Conservation (phyloP, 2,797 vertebrate species). For the Alectoris magna region DNA sequence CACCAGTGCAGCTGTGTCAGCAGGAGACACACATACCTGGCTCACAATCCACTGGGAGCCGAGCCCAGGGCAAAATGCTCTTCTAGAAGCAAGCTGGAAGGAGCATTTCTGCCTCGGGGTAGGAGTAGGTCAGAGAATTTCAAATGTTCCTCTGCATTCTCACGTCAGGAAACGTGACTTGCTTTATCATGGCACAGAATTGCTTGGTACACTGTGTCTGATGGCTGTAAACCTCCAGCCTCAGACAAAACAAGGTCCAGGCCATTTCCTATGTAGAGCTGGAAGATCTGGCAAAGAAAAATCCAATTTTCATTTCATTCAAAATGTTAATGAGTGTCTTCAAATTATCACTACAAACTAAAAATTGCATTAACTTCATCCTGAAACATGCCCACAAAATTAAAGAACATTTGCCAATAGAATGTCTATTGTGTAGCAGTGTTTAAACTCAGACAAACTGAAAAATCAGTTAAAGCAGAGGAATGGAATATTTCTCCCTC, state of each 20-base stretch:
- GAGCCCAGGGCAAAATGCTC: neutral
- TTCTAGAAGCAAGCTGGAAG: neutral
- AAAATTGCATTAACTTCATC: neutral
- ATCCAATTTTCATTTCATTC: neutral
- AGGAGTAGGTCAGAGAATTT: neutral
- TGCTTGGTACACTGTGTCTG: neutral
- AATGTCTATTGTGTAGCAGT: neutral
- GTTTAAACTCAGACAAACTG: neutral
- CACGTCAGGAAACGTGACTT: neutral
- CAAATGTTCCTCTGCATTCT: neutral
- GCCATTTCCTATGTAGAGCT: neutral
- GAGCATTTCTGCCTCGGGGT: neutral
- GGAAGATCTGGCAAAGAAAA: neutral
- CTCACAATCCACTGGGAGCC: neutral
- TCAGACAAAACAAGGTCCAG: accelerated
- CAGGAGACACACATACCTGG: neutral
- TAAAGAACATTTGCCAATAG: neutral
- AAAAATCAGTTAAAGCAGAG: too few relatives aligned
- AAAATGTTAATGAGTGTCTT: neutral
- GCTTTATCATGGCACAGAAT: neutral
- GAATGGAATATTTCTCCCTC: neutral
- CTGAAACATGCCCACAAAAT: neutral
- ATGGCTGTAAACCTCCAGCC: neutral
- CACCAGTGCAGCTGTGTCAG: neutral
- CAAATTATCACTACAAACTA: neutral